Evolutionary conservation across 2,888 invertebrate species (phyloP).

Genomic region (Syrista parreyssii): DNA sequence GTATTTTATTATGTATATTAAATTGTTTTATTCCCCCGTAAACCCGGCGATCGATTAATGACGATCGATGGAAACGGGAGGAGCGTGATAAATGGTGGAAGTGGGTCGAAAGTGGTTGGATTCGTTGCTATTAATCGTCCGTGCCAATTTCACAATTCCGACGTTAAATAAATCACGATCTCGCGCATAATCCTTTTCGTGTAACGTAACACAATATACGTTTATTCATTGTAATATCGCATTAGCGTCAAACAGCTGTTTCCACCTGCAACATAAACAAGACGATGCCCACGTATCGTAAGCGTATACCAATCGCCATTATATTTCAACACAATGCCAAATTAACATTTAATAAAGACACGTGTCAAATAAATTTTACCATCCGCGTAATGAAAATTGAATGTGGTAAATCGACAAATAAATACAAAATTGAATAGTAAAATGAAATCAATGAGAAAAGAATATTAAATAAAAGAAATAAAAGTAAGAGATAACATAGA

Average conservation of each 20-base stretch:
- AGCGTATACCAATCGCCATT: neutral
- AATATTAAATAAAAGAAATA: neutral
- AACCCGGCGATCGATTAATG: neutral
- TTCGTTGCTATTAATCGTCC: neutral
- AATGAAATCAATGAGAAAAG: neutral
- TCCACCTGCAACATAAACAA: constrained; percentile 4
- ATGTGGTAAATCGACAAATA: neutral
- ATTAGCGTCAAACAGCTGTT: constrained; percentile 2
- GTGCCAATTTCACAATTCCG: constrained; percentile 10
- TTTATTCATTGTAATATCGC: neutral
- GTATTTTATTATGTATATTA: neutral
- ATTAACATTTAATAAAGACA: neutral
- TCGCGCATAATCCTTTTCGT: neutral
- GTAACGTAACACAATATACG: constrained; percentile 1
- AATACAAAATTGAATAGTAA: neutral
- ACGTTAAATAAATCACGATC: constrained; percentile 6
- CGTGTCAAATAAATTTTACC: neutral
- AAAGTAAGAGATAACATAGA: no score
- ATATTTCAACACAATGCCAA: neutral
- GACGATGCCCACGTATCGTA: neutral
- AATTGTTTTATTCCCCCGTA: neutral
- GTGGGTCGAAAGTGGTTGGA: neutral
- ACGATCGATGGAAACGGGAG: neutral
- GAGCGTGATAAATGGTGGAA: neutral
- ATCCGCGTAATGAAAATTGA: neutral